Base-by-base conservation (phyloP, 1,140 invertebrate species). In the Orchesella cincta region DNA sequence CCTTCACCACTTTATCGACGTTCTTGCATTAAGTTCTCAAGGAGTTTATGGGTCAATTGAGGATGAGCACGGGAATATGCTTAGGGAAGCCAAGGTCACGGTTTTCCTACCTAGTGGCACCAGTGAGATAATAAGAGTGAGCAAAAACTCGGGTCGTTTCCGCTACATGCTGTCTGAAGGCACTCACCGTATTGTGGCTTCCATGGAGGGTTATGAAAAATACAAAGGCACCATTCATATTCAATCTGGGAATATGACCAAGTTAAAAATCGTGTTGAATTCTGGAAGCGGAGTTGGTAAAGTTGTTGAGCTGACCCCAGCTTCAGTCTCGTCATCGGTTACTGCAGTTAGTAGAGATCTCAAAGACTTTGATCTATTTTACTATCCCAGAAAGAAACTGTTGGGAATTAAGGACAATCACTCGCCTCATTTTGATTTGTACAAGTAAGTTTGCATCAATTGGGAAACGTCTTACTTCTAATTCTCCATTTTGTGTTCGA, bases 1-100 rank as follows among this genome's bases (percentile, higher is more conserved):
- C 34, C 23, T 79, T 14, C 29, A 39, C n/a, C 81, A 80, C 64
- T 35, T 80, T 16, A 52, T 78, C 23, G 80, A 82, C 5, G 75
- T 80, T 14, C 81, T 84, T 54, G 64, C 80, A 35, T 33, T 81
- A 2, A 39, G 76, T 16, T 39, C 67, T 0, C 81, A 83, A 80
- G 82, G 95, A 74, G 86, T 96, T 0, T 87, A 90, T 52, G 93
- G 93, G 0, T 87, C 88, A 80, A 88, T 98, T 2, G 87, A 86
- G 51, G 90, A 95, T 83, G 85, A 86, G 14, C 81, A 88, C 36
- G 88, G 88, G 0, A 84, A 87, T 29, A 90, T 92, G 20, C 86
- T 97, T 81, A 85, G 90, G 12, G 89, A 92, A 74, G 93, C 94
- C 0, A 89, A 86, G 0, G 86, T 97, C 0, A 85, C 86, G 52